Percentiles rank a stretch among this genome's conserved stretches.
These are phyloP conservation scores for Ceratotherium simum DNA, from an alignment of 2,113 vertebrate species.

Conservation along the genomic window DNA sequence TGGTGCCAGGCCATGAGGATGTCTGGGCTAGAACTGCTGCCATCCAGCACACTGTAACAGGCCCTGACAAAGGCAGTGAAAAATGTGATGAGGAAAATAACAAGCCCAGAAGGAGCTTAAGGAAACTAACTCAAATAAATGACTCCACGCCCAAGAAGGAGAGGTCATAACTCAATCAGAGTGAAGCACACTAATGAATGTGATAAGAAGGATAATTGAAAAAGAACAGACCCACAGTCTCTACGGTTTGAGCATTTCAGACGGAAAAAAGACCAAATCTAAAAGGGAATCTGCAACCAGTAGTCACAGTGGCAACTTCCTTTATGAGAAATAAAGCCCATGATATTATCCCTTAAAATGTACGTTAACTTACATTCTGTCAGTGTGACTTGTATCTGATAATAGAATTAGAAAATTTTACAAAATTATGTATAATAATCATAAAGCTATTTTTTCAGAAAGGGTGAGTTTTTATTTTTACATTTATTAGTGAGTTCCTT, in stretches of 20 bases:
- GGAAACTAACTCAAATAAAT: conserved; percentile 32
- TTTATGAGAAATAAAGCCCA: neutral
- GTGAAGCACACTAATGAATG: conserved; percentile 34
- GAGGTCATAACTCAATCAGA: conserved; percentile 60
- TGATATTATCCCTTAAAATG: neutral
- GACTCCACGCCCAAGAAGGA: conserved; percentile 23
- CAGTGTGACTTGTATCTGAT: neutral
- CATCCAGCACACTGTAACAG: neutral
- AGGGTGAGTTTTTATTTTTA: neutral
- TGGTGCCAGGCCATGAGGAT: neutral
- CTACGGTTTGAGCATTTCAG: neutral
- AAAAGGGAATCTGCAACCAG: neutral
- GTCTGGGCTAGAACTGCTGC: neutral
- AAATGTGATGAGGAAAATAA: conserved; percentile 7
- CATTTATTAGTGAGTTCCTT: neutral
- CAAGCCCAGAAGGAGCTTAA: neutral
- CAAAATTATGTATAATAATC: neutral
- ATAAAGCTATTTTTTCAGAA: neutral
- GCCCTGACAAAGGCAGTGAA: neutral
- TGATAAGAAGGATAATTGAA: conserved; percentile 60
- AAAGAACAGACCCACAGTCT: conserved; percentile 35
- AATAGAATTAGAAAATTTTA: neutral
- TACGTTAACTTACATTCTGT: neutral
- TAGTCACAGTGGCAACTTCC: neutral
- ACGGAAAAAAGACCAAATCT: neutral